Base-by-base conservation (phyloP, 1,140 invertebrate species). In the Manduca sexta region DNA sequence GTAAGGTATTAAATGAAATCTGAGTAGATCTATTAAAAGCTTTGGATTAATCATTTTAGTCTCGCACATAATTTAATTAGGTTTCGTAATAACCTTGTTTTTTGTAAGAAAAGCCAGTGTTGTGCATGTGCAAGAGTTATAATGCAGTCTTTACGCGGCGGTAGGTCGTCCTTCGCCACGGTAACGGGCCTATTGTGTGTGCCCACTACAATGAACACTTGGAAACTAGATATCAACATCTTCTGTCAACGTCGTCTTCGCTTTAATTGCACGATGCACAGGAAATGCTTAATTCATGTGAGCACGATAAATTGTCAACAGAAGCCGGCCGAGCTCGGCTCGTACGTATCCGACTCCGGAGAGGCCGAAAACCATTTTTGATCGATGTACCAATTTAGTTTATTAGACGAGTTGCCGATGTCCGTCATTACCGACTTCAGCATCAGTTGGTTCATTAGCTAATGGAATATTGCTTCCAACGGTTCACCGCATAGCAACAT, bases 151-250 rank as follows among this genome's bases (percentile, higher is more conserved):
- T 82, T 74, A 81, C 81, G 74, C 75, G 67, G 66, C 58, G 72
- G 37, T 75, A 68, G 56, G 41, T 66, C 77, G 78, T 64, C 81
- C 81, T 84, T 84, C 81, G 73, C 74, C 76, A 81, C 78, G 77
- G 75, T 74, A 74, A 75, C 72, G 67, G 72, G 46, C 64, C 69
- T 65, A 82, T 84, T 82, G 78, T 82, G 44, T 45, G 39, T 34
- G 55, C 60, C 56, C 64, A 52, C 63, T 68, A 82, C 78, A 84
- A 82, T 77, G 72, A 66, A 69, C 69, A 75, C 72, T 76, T 74
- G 66, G 81, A 74, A 84, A 84, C 74, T 66, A 74, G 81, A 84
- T 81, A 79, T 62, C 60, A 61, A 47, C 66, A 60, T 81, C 74
- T 81, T 74, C 53, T 74, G 63, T 76, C 55, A 41, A 52, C 50